Conservation (phyloP, 2,888 invertebrate genomes). For the Unio delphinus region DNA sequence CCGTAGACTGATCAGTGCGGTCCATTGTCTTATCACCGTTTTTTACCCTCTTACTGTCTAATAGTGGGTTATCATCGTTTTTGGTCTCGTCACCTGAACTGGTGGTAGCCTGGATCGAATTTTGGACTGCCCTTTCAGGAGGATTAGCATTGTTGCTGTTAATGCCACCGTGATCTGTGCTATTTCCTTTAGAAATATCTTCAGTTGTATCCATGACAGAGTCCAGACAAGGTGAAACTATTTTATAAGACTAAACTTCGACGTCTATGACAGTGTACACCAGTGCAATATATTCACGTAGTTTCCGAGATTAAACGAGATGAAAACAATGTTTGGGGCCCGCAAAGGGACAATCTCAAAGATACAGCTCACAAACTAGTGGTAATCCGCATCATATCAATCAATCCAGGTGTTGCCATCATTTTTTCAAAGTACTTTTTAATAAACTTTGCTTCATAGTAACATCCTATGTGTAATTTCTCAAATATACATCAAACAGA, state of each 20-base stretch:
- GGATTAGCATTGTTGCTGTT: neutral
- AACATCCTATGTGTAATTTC: too few species aligned
- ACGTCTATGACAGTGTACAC: slow-evolving; percentile 1
- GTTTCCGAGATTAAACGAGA: slow-evolving; percentile 34
- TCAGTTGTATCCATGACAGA: slow-evolving; percentile 1
- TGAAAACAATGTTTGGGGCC: slow-evolving; percentile 33
- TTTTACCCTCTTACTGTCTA: too few species aligned
- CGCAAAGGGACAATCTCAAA: slow-evolving; percentile 15
- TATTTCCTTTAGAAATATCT: slow-evolving; percentile 1
- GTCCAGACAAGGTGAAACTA: neutral
- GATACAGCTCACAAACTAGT: neutral
- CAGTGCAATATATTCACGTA: slow-evolving; percentile 4
- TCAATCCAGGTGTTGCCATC: too few species aligned
- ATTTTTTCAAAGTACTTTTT: neutral
- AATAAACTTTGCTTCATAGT: neutral
- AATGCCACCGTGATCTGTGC: neutral
- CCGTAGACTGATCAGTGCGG: too few species aligned
- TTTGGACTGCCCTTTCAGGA: too few species aligned
- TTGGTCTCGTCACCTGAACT: too few species aligned
- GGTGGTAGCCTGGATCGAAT: too few species aligned
- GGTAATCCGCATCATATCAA: neutral
- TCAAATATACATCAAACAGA: too few species aligned
- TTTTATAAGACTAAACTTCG: neutral
- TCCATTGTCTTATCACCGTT: too few species aligned
- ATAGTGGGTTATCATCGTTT: too few species aligned